phyloP scores from a whole-genome alignment of 1,140 invertebrate genomes.

The Helicoverpa zea region DNA sequence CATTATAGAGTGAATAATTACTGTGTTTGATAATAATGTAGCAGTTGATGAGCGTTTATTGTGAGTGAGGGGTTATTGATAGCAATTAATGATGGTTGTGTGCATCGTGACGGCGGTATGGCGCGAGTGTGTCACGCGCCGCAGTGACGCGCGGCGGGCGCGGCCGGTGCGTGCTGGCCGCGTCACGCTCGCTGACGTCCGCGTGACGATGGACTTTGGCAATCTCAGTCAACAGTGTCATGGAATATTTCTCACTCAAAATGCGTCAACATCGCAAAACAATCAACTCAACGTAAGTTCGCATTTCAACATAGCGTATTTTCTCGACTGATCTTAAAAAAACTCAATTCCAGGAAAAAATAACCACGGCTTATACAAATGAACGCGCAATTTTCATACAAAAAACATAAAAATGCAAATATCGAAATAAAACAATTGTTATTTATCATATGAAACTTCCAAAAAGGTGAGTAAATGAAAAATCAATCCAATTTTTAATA shows the following conservation, averaged over 20 bases:
- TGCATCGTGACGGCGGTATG: constrained; percentile 17
- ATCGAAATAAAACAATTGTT: constrained; percentile 38
- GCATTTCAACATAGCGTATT: neutral
- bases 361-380: constrained; percentile 2
- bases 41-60: constrained; percentile 27
- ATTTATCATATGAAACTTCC: constrained; percentile 35
- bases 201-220: constrained; percentile 52
- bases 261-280: constrained; percentile 37
- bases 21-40: constrained; percentile 34
- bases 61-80: constrained; percentile 37
- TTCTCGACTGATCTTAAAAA: constrained; percentile 1
- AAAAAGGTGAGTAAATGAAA: constrained; percentile 42
- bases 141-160: constrained; percentile 62
- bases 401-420: constrained; percentile 25
- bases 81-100: constrained; percentile 29
- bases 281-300: constrained; percentile 14
- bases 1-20: constrained; percentile 38
- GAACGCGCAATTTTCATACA: constrained; percentile 2
- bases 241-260: constrained; percentile 61
- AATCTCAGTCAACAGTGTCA: constrained; percentile 55
- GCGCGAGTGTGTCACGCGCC: constrained; percentile 52
- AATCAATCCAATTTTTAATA: constrained; percentile 57
- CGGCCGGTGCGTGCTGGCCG: constrained; percentile 53
- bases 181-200: constrained; percentile 64
- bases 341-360: constrained; percentile 8